A percentile compares a stretch with the other conserved stretches of the same genome.
Conservation (phyloP, 2,113 vertebrate genomes). For the Meriones unguiculatus region DNA sequence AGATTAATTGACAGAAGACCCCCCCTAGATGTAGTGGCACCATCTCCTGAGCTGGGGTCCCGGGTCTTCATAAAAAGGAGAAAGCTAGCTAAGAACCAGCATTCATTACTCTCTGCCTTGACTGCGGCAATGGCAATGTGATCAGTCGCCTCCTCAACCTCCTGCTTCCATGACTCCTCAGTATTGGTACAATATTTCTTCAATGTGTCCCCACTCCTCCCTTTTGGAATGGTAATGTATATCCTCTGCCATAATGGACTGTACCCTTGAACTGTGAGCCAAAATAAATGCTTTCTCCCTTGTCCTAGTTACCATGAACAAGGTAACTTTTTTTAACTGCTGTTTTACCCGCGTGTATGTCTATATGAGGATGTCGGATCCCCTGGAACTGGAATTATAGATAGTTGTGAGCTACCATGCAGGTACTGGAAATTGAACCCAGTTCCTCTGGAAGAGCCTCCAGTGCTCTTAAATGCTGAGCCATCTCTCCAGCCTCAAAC, state of each 20-base stretch:
- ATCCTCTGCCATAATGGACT: not conserved
- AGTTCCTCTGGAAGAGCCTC: not conserved
- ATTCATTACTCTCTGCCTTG: not conserved
- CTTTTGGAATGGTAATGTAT: not conserved
- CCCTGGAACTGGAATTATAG: not conserved
- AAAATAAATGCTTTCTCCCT: not conserved
- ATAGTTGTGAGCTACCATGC: not conserved
- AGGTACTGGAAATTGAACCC: not conserved
- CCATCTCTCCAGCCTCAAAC: not conserved
- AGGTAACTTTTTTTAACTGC: not conserved
- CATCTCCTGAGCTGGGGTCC: too few species aligned
- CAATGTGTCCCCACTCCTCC: not conserved
- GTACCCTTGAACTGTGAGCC: not conserved
- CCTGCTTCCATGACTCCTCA: not conserved
- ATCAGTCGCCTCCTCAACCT: not conserved
- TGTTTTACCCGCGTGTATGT: not conserved
- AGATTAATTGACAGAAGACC: too few species aligned
- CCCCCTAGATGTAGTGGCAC: too few species aligned
- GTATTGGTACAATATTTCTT: not conserved
- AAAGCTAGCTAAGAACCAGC: too few species aligned
- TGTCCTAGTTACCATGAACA: not conserved
- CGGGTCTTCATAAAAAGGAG: too few species aligned
- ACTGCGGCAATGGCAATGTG: not conserved
- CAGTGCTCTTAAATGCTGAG: not conserved
- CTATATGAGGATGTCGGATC: not conserved